phyloP scores from a whole-genome alignment of 2,797 vertebrate species.

The Anabas testudineus region DNA sequence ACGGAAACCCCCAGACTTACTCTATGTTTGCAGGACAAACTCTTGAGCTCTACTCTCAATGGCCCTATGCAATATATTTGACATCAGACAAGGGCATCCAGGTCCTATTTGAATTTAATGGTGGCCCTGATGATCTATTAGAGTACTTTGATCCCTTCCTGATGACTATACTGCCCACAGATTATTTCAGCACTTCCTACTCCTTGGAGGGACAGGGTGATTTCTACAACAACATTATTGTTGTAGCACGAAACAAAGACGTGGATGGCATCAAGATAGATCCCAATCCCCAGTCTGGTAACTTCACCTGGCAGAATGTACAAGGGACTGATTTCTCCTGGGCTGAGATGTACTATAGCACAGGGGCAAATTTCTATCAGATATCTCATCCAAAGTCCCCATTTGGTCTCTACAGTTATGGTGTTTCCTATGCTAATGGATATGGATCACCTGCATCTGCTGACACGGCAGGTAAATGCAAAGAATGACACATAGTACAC shows the following conservation, averaged over 20 bases:
- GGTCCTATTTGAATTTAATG: constrained; percentile 76
- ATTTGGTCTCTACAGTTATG: constrained; percentile 76
- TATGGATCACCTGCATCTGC: constrained; percentile 71
- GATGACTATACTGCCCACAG: constrained; percentile 66
- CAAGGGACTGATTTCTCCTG: constrained; percentile 74
- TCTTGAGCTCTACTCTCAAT: constrained; percentile 43
- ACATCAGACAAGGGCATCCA: constrained; percentile 73
- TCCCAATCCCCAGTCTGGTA: background rate
- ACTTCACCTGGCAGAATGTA: constrained; percentile 62
- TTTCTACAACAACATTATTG: constrained; percentile 59
- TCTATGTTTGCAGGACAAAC: constrained; percentile 58
- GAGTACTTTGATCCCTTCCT: constrained; percentile 73
- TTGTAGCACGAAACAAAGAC: constrained; percentile 58
- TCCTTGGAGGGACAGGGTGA: constrained; percentile 52
- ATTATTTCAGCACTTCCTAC: constrained; percentile 72
- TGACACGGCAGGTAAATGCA: constrained; percentile 31
- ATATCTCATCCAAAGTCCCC: constrained; percentile 38
- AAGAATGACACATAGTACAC: background rate
- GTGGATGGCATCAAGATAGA: constrained; percentile 60
- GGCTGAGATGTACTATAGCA: constrained; percentile 61
- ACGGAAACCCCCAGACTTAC: constrained; percentile 30
- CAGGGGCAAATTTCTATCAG: constrained; percentile 16
- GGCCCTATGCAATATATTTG: constrained; percentile 60
- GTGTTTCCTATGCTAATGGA: constrained; percentile 55
- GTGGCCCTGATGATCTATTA: constrained; percentile 2